Evolutionary conservation across 1,140 invertebrate genomes (phyloP), one percentile per base, ranked within the genome.

Genomic region (Pseudobourletiella spinata): DNA sequence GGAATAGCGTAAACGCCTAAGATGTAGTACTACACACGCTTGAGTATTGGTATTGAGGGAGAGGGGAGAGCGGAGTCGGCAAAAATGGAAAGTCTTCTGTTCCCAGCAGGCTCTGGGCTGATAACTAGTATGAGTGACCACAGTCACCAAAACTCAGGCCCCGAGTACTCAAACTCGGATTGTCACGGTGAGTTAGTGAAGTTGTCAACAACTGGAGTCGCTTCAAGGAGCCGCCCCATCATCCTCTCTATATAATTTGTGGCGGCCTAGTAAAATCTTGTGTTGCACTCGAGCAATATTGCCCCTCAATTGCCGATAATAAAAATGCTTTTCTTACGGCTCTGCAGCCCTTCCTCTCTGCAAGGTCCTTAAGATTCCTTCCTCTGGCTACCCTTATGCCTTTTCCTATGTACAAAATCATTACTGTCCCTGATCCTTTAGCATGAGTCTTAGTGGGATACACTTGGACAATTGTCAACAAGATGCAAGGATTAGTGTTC

Each of bases 111-210:
- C 28, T 52, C 24, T 20, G 28, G 29, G 35, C 52, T 30, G 22
- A 55, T 55, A 6, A 30, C 20, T 8, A 55, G 16, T 32, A 24
- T 48, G 46, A 48, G 46, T 55, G 29, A 55, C 52, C 52, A 39
- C 52, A 55, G 32, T 11, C 6, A 46, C 56, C 25, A 28, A 28
- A 39, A 58, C 32, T 20, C 2, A n/a, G 4, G 2, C 35, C 22
- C 20, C 3, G 44, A 16, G 22, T 44, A 22, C 6, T 24, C 26
- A 16, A 2, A 11, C 8, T 25, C 18, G 6, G 26, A 28, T 46
- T 15, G 20, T 59, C 57, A 59, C 57, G 57, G 43, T 59, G 44
- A 59, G 48, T 55, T 61, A 61, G 51, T 54, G 25, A 55, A 61
- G 48, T 61, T 61, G 59, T 61, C 59, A 61, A 61, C 59, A 61